Base-by-base conservation (phyloP, 2,797 vertebrate species). In the Streptopelia turtur region DNA sequence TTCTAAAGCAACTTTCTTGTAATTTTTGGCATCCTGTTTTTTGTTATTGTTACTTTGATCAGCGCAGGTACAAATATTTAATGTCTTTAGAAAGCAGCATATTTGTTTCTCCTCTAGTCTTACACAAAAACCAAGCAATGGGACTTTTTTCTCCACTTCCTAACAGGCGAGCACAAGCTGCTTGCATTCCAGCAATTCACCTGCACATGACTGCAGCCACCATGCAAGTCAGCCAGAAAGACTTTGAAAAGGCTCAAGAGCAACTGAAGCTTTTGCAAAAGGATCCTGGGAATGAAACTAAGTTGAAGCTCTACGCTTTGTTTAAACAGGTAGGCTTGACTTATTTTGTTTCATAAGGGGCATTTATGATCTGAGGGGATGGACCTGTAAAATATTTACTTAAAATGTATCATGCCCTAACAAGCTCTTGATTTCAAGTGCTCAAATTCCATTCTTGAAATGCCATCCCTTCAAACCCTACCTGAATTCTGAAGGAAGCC, bases 271-370 rank as follows among this genome's bases (percentile, higher is more conserved):
- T 97, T 18, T 97, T 99, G 97, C 98, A 98, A 91, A 97, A 98
- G 1, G 99, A 99, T 71, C 99, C 99, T 5, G 99, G 99, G 27
- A 99, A 99, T 87, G 98, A 99, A 66, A 96, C 97, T 24, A 99
- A 99, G 69, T 97, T 99, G 79, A 98, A 98, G 93, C 98, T 99
- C 85, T 99, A 99, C 21, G 99, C 98, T 16, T 97, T 99, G 28
- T 99, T 99, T 97, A 99, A 99, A 95, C 99, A 99, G 99, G 99
- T 99, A 95, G 71, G 53, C 39, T 39, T 77, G 52, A 30, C 35
- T 89, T 77, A 6, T 0, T 81, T 35, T 77, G 3, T 61, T 86
- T 74, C 5, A 1, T 63, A 69, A 63, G 39, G 41, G 57, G 23
- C 23, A 31, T 66, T 93, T 92, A 7, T 71, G 52, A 33, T 65